phyloP scores from a whole-genome alignment of 2,797 vertebrate genomes.

The Zenarchopterus dispar region DNA sequence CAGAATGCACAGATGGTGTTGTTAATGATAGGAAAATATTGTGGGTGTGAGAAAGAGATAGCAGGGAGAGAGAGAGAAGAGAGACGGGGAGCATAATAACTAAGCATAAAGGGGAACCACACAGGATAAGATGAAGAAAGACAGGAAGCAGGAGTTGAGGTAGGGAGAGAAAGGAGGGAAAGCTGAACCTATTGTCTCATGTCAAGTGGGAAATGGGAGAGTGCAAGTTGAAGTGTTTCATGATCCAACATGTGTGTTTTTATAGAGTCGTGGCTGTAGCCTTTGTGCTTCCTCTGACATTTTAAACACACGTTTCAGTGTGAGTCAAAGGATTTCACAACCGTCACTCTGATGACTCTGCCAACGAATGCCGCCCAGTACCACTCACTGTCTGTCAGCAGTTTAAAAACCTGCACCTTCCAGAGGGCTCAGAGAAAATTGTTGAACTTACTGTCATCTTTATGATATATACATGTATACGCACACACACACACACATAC shows the following conservation, averaged over 20 bases:
- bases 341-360: conserved; percentile 35
- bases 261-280: conserved; percentile 25
- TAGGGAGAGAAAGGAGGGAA: conserved; percentile 30
- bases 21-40: conserved; percentile 56
- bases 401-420: conserved; percentile 28
- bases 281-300: conserved; percentile 44
- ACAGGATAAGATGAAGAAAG: conserved; percentile 42
- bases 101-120: conserved; percentile 23
- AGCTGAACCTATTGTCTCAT: conserved; percentile 44
- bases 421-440: conserved; percentile 38
- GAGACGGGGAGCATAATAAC: conserved; percentile 29
- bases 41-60: conserved; percentile 19
- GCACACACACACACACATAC: too few relatives aligned
- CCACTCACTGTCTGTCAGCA: conserved; percentile 54
- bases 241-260: conserved; percentile 64
- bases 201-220: conserved; percentile 45
- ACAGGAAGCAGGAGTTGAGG: conserved; percentile 31
- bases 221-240: conserved; percentile 38
- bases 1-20: conserved; percentile 53
- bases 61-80: conserved; percentile 40
- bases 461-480: neutral
- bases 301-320: conserved; percentile 43
- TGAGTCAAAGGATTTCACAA: conserved; percentile 62
- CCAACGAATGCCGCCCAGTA: conserved; percentile 23
- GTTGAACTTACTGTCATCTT: conserved; percentile 33